Percentiles rank a stretch among this genome's conserved stretches.
These are phyloP conservation scores for Imbricaverruca yamaguchii DNA, from an alignment of 2,888 invertebrate genomes.

Conservation along the genomic window DNA sequence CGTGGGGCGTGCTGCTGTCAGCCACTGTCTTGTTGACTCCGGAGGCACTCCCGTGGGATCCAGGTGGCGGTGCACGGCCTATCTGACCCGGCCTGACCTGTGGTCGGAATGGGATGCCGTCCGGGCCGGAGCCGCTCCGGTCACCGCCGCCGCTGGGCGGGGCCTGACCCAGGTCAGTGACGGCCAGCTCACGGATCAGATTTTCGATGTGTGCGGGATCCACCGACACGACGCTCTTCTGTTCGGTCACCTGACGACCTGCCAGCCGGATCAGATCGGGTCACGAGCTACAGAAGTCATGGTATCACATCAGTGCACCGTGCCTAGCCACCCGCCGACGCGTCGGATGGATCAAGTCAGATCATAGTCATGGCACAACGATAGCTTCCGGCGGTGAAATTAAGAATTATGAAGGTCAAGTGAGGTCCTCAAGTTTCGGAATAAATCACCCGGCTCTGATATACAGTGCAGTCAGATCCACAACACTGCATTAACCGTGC, in stretches of 20 bases:
- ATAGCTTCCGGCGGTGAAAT: too few species aligned
- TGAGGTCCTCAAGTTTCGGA: too few species aligned
- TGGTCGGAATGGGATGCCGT: neutral
- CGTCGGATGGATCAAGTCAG: neutral
- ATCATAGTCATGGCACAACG: too few species aligned
- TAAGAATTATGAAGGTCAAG: too few species aligned
- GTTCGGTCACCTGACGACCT: neutral
- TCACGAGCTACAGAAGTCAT: conserved; percentile 43
- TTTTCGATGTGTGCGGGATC: neutral
- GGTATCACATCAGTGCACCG: conserved; percentile 41
- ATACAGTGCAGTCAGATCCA: too few species aligned
- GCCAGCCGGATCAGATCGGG: conserved; percentile 36
- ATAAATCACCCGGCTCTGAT: too few species aligned
- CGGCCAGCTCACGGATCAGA: neutral
- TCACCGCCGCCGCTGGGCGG: neutral
- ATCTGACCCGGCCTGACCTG: neutral
- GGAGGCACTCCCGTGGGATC: too few species aligned
- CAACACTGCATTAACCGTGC: too few species aligned
- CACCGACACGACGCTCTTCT: neutral
- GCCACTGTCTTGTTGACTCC: too few species aligned
- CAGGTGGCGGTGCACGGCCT: too few species aligned
- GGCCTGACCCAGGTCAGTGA: neutral
- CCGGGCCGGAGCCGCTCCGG: neutral
- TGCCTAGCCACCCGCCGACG: conserved; percentile 44
- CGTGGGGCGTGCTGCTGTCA: too few species aligned